Percentiles rank a stretch among this genome's conserved stretches.
Conservation (phyloP, 2,797 vertebrate species). For the Chromobotia macracanthus region DNA sequence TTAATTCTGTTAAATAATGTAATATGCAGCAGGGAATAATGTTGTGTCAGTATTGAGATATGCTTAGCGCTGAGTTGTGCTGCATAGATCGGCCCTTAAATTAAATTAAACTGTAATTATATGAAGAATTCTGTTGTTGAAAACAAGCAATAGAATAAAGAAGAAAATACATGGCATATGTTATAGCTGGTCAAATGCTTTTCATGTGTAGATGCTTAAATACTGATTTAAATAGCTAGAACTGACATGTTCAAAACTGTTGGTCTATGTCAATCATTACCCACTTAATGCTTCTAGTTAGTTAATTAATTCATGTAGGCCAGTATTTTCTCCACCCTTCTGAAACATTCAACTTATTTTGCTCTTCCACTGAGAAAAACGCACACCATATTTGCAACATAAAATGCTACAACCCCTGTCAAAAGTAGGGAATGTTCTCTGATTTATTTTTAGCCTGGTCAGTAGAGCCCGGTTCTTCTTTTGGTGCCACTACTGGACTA, state of each 20-base stretch:
- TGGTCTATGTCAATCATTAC: conserved; percentile 29
- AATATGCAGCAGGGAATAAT: conserved; percentile 49
- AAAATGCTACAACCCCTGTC: conserved; percentile 17
- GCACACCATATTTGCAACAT: conserved; percentile 11
- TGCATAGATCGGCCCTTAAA: conserved; percentile 53
- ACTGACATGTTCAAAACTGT: conserved; percentile 10
- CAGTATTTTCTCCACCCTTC: background rate
- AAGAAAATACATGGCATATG: background rate
- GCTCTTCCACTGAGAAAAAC: background rate
- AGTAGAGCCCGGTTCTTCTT: conserved; percentile 56
- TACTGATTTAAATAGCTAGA: conserved; percentile 17
- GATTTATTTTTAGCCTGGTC: conserved; percentile 58
- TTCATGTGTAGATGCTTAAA: conserved; percentile 2
- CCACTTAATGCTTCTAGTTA: conserved; percentile 39
- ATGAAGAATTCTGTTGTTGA: background rate
- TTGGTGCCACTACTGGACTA: conserved; percentile 48
- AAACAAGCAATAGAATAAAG: background rate
- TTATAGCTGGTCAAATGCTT: conserved; percentile 2
- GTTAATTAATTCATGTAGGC: conserved; percentile 44
- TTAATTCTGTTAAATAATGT: conserved; percentile 65
- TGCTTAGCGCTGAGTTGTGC: conserved; percentile 36
- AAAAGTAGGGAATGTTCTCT: conserved; percentile 36
- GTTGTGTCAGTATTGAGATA: conserved; percentile 41
- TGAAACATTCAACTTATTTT: background rate
- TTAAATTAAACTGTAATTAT: conserved; percentile 59